Percentiles rank a stretch among this genome's conserved stretches.
Conservation (phyloP, 2,888 invertebrate species). For the Nudaria mundana region DNA sequence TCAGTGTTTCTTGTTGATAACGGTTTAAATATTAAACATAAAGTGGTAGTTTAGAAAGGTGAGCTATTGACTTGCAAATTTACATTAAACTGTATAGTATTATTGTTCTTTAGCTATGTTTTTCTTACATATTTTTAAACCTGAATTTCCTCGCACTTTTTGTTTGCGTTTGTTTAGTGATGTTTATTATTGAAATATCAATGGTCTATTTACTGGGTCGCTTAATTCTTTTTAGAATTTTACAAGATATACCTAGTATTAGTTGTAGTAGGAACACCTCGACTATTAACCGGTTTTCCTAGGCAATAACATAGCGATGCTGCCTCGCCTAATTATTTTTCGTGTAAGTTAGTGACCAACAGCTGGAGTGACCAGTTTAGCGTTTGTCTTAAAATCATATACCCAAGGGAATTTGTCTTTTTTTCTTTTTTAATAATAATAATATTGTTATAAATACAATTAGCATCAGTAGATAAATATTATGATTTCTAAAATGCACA, state of each 20-base stretch:
- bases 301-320: slow-evolving; percentile 24
- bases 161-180: slow-evolving; percentile 3
- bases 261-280: slow-evolving; percentile 23
- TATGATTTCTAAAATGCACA: too few species aligned
- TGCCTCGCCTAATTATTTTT: too few species aligned
- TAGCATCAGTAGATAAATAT: too few species aligned
- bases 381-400: too few species aligned
- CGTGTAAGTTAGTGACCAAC: too few species aligned
- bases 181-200: neutral
- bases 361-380: slow-evolving; percentile 29
- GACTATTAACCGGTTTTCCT: slow-evolving; percentile 44
- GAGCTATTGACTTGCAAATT: slow-evolving; percentile 9
- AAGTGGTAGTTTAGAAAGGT: slow-evolving; percentile 17
- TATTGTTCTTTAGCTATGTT: slow-evolving; percentile 17
- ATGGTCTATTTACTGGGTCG: neutral
- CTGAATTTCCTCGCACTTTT: slow-evolving; percentile 15
- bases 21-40: slow-evolving; percentile 12
- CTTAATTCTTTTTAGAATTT: neutral
- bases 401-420: too few species aligned
- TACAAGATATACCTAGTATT: slow-evolving; percentile 1
- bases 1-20: slow-evolving; percentile 17
- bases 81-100: neutral
- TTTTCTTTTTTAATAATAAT: too few species aligned
- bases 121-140: slow-evolving; percentile 9
- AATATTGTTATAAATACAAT: too few species aligned